Percentiles rank a stretch among this genome's conserved stretches.
Evolutionary conservation across 53 echinoderm and acorn worm genomes (phyloP).

Genomic region (Holothuria scabra): DNA sequence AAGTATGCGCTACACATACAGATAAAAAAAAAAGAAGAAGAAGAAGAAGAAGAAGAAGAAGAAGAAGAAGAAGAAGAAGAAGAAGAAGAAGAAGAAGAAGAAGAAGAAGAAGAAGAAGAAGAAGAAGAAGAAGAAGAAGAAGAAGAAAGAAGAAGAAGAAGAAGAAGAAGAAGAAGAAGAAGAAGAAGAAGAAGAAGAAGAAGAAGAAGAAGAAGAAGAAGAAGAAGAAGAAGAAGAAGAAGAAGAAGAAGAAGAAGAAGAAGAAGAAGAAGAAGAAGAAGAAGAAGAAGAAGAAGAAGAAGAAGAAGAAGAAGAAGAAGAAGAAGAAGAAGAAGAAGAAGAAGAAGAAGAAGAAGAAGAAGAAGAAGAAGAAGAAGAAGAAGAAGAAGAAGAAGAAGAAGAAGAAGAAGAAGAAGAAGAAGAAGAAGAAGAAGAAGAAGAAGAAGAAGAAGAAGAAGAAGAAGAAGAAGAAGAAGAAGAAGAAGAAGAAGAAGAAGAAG

Average conservation of each 20-base stretch:
- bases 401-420: conserved; percentile 12
- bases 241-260: not conserved
- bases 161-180: conserved; percentile 1
- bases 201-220: not conserved
- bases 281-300: not conserved
- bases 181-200: conserved; percentile 12
- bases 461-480: not conserved
- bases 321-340: not conserved
- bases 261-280: not conserved
- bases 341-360: not conserved
- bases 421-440: conserved; percentile 12
- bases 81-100: conserved; percentile 5
- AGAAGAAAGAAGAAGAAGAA: not conserved
- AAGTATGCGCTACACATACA: not conserved
- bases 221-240: not conserved
- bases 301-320: not conserved
- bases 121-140: not conserved
- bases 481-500: not conserved
- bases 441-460: conserved; percentile 5
- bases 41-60: not conserved
- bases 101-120: conserved; percentile 12
- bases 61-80: not conserved
- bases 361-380: conserved; percentile 8
- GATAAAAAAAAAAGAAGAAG: conserved; percentile 1
- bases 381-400: conserved; percentile 12